Percentiles rank a stretch among this genome's conserved stretches.
These are phyloP conservation scores for Lonchura striata DNA, from an alignment of 2,113 vertebrate species.

Conservation along the genomic window DNA sequence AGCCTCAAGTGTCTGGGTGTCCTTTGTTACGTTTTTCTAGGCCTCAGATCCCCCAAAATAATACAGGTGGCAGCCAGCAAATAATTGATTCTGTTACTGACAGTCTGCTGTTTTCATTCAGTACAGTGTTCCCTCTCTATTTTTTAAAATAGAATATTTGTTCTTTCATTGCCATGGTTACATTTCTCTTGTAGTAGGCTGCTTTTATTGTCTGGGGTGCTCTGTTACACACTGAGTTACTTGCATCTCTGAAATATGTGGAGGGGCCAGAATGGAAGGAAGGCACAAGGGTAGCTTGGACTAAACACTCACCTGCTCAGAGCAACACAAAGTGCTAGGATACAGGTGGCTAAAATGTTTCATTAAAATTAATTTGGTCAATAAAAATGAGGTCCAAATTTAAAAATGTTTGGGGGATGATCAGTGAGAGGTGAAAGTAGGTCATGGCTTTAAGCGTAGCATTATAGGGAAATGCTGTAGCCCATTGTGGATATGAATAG, in stretches of 20 bases:
- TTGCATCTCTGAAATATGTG: not conserved
- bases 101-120: not conserved
- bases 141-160: not conserved
- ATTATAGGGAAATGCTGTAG: not conserved
- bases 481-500: not conserved
- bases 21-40: not conserved
- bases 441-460: not conserved
- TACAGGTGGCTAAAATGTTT: not conserved
- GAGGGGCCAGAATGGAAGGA: not conserved
- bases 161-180: constrained; percentile 18
- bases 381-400: not conserved
- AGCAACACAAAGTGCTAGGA: not conserved
- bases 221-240: not conserved
- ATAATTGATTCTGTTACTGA: not conserved
- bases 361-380: not conserved
- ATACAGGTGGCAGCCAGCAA: not conserved
- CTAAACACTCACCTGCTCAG: not conserved
- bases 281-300: not conserved
- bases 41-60: not conserved
- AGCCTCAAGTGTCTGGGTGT: not conserved
- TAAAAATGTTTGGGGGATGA: not conserved
- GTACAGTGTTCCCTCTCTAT: not conserved
- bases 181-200: not conserved
- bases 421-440: not conserved
- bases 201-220: not conserved